Percentiles rank a stretch among this genome's conserved stretches.
Evolutionary conservation across 2,797 vertebrate genomes (phyloP).

Genomic region (Anas capensis): DNA sequence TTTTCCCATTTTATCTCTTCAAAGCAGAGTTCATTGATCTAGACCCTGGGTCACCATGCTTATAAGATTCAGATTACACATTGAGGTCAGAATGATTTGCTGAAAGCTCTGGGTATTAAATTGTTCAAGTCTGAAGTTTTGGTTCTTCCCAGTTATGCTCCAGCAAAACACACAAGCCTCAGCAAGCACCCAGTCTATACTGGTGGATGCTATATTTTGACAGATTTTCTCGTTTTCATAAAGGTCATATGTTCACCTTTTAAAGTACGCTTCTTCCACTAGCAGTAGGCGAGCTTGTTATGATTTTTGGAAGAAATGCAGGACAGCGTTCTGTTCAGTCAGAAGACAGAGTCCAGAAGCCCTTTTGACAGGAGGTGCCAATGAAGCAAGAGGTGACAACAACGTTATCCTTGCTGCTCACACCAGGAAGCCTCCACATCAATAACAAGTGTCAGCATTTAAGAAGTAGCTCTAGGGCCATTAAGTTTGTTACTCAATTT

Average conservation of each 20-base stretch:
- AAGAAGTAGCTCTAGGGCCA: background rate
- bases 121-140: background rate
- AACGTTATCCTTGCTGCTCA: background rate
- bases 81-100: background rate
- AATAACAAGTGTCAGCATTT: background rate
- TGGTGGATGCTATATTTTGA: background rate
- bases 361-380: background rate
- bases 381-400: background rate
- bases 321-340: background rate
- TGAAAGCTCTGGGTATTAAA: no score
- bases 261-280: background rate
- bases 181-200: background rate
- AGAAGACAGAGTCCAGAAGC: background rate
- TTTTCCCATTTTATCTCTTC: background rate
- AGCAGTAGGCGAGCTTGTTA: background rate
- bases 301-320: background rate
- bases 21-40: background rate
- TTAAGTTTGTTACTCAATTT: background rate
- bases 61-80: no score
- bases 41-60: background rate
- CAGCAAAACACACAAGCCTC: background rate
- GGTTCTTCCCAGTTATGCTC: background rate
- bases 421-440: background rate
- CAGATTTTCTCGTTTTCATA: background rate
- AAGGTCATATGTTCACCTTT: background rate